phyloP scores from a whole-genome alignment of 2,797 vertebrate species.

The Sebastes kiyomatsui region DNA sequence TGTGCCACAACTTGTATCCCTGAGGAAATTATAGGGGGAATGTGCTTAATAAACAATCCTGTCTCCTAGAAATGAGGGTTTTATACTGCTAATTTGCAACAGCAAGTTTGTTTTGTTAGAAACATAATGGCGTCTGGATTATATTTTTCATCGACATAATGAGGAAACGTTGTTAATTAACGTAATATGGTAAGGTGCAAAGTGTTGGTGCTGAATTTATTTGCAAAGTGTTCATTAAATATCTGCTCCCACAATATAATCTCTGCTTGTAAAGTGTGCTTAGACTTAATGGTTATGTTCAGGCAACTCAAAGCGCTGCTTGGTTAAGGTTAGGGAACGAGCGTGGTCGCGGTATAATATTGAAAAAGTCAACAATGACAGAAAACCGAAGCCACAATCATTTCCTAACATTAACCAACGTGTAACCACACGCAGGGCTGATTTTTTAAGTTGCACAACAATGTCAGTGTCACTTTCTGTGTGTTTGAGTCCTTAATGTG shows the following conservation, averaged over 20 bases:
- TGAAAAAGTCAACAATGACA: not conserved
- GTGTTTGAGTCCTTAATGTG: not conserved
- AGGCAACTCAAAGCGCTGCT: not conserved
- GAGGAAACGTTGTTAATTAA: not conserved
- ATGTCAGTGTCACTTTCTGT: not conserved
- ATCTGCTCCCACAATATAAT: not conserved
- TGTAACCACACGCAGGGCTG: not conserved
- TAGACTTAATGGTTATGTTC: not conserved
- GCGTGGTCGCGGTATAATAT: not conserved
- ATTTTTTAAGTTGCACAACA: not conserved
- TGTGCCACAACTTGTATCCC: conserved; percentile 50
- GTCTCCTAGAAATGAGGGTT: conserved; percentile 41
- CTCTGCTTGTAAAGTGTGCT: not conserved
- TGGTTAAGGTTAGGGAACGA: not conserved
- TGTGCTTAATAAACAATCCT: conserved; percentile 39
- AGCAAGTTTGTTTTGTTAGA: conserved; percentile 26
- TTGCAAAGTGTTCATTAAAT: not conserved
- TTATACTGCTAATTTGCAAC: conserved; percentile 17
- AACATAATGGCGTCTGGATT: not conserved
- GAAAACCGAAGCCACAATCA: not conserved
- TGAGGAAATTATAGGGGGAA: conserved; percentile 55
- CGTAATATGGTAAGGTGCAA: not conserved
- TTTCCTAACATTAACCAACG: not conserved
- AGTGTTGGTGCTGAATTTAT: not conserved
- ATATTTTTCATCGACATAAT: not conserved